Conservation (phyloP, 1,140 invertebrate genomes). For the Macrobrachium nipponense region DNA sequence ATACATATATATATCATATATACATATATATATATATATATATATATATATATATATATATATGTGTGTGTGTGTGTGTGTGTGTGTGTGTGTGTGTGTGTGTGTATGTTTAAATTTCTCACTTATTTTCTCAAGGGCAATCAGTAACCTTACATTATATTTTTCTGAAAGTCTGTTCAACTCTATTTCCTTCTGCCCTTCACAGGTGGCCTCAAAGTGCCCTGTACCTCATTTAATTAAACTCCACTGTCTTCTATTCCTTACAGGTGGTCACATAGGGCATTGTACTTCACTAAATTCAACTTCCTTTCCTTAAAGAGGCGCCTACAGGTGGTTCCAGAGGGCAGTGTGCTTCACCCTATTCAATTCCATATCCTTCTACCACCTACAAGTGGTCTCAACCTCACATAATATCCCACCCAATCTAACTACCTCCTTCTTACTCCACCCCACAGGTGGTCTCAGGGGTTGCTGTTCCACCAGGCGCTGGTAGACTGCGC, state of each 20-base stretch:
- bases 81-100: constrained; percentile 4
- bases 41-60: neutral
- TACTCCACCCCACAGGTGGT: constrained; percentile 83
- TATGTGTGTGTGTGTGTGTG: constrained; percentile 31
- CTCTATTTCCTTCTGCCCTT: neutral
- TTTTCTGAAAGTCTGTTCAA: neutral
- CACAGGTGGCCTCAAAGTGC: too few species aligned
- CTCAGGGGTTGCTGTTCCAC: constrained; percentile 87
- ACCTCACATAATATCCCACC: neutral
- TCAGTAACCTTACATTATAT: neutral
- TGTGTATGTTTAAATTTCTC: too few species aligned
- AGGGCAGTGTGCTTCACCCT: too few species aligned
- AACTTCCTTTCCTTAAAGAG: too few species aligned
- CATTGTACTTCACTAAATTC: too few species aligned
- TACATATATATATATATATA: neutral
- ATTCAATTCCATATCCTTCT: neutral
- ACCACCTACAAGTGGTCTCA: neutral
- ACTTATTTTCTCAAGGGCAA: too few species aligned
- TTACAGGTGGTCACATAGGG: too few species aligned
- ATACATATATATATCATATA: constrained; percentile 3
- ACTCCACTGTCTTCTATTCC: too few species aligned
- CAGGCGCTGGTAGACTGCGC: constrained; percentile 87
- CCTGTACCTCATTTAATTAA: too few species aligned
- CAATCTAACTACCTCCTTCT: constrained; percentile 2
- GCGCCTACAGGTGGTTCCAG: neutral